Evolutionary conservation across 2,797 vertebrate species (phyloP), one percentile per base, ranked within the genome.

Genomic region (Xenopus petersii): DNA sequence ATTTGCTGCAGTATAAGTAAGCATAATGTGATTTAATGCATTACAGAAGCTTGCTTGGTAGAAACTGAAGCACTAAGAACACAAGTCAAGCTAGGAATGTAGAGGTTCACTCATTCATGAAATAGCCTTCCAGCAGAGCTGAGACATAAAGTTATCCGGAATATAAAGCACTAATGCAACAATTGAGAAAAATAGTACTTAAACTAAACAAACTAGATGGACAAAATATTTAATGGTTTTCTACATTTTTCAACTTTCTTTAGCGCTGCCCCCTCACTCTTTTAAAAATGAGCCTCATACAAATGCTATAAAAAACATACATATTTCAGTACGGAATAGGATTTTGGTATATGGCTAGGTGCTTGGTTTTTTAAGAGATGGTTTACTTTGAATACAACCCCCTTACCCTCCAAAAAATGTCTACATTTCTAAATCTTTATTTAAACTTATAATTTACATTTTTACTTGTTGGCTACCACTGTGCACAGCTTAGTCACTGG

Each of bases 71-170:
- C 8, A 26, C 58, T 24, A 12, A 56, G 54, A 56, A 30, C 26
- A 30, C 26, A 30, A 56, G 54, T 56, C 58, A 60, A 60, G 58
- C 24, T 24, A 24, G 17, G 11, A 60, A 26, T 60, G 58, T 60
- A 60, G 17, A 24, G 58, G 21, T 26, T 60, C 58, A 60, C 24
- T 60, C 58, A 60, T 24, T 60, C 58, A 60, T 60, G 58, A 60
- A 60, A 60, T 60, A 60, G 58, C 58, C 24, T 26, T 60, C 58
- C 58, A 60, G 58, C 17, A 60, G 58, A 60, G 17, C 17, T 24
- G 5, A 12, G 58, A 15, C 58, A 60, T 60, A 60, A 58, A 60
- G 24, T 60, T 60, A 24, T 60, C 58, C 26, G 21, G 2, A 26
- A 60, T 60, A 26, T 24, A 60, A 60, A 60, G 24, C 21, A 15